A percentile compares a stretch with the other conserved stretches of the same genome.
These are phyloP conservation scores for Peribatodes rhomboidaria DNA, from an alignment of 2,888 invertebrate species.

Conservation along the genomic window DNA sequence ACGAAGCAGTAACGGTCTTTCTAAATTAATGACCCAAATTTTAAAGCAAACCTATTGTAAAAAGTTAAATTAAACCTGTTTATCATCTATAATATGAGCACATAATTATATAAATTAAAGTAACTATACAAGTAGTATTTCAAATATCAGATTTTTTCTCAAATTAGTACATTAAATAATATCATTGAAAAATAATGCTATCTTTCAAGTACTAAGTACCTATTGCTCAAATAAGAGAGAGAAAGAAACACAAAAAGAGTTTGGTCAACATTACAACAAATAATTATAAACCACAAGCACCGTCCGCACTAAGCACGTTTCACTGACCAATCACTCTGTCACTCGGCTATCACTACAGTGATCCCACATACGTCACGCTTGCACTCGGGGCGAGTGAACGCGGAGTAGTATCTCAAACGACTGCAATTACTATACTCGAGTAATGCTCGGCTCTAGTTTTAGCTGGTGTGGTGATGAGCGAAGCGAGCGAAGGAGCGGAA, in stretches of 20 bases:
- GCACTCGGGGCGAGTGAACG: constrained; percentile 74
- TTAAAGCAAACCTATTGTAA: too few relatives aligned
- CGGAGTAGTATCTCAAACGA: constrained; percentile 76
- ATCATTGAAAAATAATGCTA: too few relatives aligned
- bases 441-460: constrained; percentile 65
- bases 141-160: too few relatives aligned
- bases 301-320: constrained; percentile 21
- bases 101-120: too few relatives aligned
- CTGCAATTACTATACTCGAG: constrained; percentile 70
- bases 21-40: too few relatives aligned
- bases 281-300: constrained; percentile 2
- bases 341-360: constrained; percentile 30
- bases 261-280: constrained; percentile 7
- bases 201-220: too few relatives aligned
- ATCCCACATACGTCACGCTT: constrained; percentile 62
- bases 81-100: too few relatives aligned
- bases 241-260: not conserved
- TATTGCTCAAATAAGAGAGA: too few relatives aligned
- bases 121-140: too few relatives aligned
- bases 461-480: constrained; percentile 55
- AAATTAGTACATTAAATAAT: too few relatives aligned
- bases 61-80: too few relatives aligned
- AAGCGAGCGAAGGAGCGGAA: constrained; percentile 55
- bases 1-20: too few relatives aligned
- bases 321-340: constrained; percentile 41